phyloP scores from a whole-genome alignment of 1,140 invertebrate species.

The Brachionus manjavacas region DNA sequence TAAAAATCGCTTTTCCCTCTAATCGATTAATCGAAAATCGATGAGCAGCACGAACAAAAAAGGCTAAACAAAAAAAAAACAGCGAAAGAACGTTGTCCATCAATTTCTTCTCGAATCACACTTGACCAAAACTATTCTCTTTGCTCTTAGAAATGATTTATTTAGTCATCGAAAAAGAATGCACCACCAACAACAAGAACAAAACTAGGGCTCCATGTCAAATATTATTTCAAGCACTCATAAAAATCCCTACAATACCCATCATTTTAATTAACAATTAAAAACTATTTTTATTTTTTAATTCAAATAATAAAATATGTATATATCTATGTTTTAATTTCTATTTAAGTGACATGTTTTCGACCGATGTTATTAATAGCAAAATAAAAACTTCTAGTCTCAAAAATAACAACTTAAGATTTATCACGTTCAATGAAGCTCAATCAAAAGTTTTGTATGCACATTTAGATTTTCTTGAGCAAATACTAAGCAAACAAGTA shows the following conservation, averaged over 20 bases:
- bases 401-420: slow-evolving; percentile 16
- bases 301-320: background rate
- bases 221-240: background rate
- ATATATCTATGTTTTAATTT: background rate
- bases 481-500: background rate
- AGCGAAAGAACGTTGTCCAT: background rate
- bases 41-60: background rate
- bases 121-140: background rate
- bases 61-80: background rate
- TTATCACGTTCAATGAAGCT: slow-evolving; percentile 16
- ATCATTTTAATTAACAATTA: slow-evolving; percentile 37
- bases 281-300: background rate
- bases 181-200: background rate
- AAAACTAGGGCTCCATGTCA: background rate
- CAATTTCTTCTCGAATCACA: background rate
- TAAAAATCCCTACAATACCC: background rate
- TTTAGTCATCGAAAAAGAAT: background rate
- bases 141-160: slow-evolving; percentile 9
- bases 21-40: slow-evolving; percentile 9
- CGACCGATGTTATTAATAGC: background rate
- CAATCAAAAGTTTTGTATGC: background rate
- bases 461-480: background rate
- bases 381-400: slow-evolving; percentile 25
- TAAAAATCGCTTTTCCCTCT: background rate
- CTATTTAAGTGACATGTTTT: slow-evolving; percentile 18